Percentiles rank a stretch among this genome's conserved stretches.
These are phyloP conservation scores for Zaprionus gabonicus DNA, from an alignment of 1,140 invertebrate genomes.

Conservation along the genomic window DNA sequence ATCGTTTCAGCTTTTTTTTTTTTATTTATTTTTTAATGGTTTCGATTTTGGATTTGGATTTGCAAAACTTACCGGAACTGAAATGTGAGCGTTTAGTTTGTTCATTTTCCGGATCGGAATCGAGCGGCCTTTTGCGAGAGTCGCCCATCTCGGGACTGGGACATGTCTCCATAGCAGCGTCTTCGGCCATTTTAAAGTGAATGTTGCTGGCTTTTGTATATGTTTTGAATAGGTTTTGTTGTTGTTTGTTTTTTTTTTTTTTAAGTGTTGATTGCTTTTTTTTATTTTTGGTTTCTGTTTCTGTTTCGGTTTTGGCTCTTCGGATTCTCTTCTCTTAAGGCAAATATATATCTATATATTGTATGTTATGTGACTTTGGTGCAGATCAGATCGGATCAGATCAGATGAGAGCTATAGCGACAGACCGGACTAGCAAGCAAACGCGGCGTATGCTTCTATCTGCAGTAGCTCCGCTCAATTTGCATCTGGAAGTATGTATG, in stretches of 20 bases:
- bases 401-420: constrained; percentile 31
- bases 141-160: constrained; percentile 90
- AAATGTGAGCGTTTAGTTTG: constrained; percentile 94
- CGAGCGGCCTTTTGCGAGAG: constrained; percentile 92
- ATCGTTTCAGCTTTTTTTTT: constrained; percentile 34
- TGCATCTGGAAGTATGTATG: constrained; percentile 55
- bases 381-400: not conserved
- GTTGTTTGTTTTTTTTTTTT: not conserved
- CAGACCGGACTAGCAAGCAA: constrained; percentile 35
- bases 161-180: constrained; percentile 91
- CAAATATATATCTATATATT: not conserved
- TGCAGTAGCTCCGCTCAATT: constrained; percentile 49
- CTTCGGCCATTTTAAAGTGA: constrained; percentile 86
- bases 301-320: constrained; percentile 24
- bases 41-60: constrained; percentile 60
- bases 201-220: constrained; percentile 77
- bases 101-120: constrained; percentile 92
- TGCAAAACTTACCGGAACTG: constrained; percentile 89
- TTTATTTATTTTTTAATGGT: constrained; percentile 44
- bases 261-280: constrained; percentile 42
- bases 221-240: constrained; percentile 30
- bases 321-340: not conserved
- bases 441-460: constrained; percentile 49
- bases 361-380: not conserved
- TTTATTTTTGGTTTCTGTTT: constrained; percentile 3